These are phyloP conservation scores for Leucophenga maculata DNA, from an alignment of 2,888 invertebrate genomes.

Conservation along the genomic window DNA sequence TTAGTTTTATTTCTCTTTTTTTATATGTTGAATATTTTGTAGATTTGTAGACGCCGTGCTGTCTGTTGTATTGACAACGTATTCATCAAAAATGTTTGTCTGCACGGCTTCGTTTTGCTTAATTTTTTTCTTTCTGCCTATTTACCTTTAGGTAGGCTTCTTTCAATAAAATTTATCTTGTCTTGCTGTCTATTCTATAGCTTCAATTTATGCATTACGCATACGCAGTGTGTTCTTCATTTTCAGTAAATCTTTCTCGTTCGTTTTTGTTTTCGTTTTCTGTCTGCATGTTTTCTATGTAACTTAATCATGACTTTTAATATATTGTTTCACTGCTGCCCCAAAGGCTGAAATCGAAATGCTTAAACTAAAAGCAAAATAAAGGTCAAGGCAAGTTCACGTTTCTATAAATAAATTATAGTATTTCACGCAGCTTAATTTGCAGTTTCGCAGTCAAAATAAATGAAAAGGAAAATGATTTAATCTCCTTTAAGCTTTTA, in stretches of 20 bases:
- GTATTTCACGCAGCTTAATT: constrained; percentile 12
- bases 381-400: neutral
- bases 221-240: neutral
- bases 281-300: neutral
- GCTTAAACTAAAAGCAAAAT: neutral
- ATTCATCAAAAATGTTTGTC: constrained; percentile 14
- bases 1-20: no score
- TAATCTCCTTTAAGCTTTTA: constrained; percentile 8
- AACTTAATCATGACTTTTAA: neutral
- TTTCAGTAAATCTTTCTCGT: neutral
- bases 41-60: neutral
- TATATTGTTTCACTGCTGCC: neutral
- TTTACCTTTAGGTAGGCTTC: neutral
- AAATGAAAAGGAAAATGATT: no score
- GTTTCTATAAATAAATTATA: constrained; percentile 13
- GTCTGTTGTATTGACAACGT: constrained; percentile 15
- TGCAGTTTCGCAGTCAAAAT: neutral
- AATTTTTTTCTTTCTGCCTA: neutral
- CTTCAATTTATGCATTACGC: constrained; percentile 6
- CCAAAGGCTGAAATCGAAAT: no score
- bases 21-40: no score
- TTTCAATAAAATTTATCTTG: neutral
- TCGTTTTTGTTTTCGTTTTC: neutral
- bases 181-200: neutral
- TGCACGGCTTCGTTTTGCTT: neutral